Percentiles rank a stretch among this genome's conserved stretches.
These are phyloP conservation scores for Hymenochirus boettgeri DNA, from an alignment of 2,113 vertebrate genomes.

Conservation along the genomic window DNA sequence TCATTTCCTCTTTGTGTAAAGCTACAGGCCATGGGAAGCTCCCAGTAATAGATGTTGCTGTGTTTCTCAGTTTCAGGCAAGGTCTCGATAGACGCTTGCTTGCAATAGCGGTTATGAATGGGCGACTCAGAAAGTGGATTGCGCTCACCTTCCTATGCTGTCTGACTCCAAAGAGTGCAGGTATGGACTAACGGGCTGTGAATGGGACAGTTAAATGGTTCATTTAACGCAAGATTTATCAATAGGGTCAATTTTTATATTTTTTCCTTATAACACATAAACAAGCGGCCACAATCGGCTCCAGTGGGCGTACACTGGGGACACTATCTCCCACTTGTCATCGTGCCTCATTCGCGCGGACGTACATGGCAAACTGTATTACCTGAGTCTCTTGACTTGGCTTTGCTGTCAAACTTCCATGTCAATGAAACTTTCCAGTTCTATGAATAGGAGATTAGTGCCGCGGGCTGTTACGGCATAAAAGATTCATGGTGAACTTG, in stretches of 20 bases:
- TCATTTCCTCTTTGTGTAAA: no score
- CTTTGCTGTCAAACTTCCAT: slow-evolving; percentile 18
- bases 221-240: no score
- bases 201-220: no score
- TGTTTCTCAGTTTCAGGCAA: slow-evolving; percentile 51
- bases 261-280: no score
- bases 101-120: slow-evolving; percentile 77
- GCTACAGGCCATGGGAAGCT: no score
- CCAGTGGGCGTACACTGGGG: no score
- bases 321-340: no score
- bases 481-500: slow-evolving; percentile 1
- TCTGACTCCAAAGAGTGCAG: slow-evolving; percentile 78
- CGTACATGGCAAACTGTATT: no score
- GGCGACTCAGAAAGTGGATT: slow-evolving; percentile 68
- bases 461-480: neutral
- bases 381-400: neutral
- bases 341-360: no score
- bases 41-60: no score
- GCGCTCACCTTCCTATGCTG: slow-evolving; percentile 64
- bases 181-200: slow-evolving; percentile 57
- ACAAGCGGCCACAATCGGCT: no score
- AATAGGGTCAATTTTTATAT: no score
- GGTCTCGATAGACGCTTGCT: slow-evolving; percentile 72
- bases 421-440: neutral
- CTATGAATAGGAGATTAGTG: neutral